Percentiles rank a stretch among this genome's conserved stretches.
phyloP scores from a whole-genome alignment of 2,113 vertebrate species.

The Chionodraco myersi region DNA sequence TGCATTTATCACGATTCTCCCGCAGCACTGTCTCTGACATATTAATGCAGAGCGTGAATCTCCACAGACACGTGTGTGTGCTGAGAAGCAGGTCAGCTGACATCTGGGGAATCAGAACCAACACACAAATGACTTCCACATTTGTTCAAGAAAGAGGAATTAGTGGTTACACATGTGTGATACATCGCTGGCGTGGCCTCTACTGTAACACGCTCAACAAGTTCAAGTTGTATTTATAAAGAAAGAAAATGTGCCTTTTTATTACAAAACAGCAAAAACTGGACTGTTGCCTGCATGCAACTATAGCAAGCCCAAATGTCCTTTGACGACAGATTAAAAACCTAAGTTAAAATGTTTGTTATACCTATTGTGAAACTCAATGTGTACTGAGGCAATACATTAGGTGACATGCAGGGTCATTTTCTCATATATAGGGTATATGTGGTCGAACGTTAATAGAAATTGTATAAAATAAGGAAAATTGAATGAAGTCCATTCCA shows the following conservation, averaged over 20 bases:
- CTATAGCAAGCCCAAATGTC: too few relatives aligned
- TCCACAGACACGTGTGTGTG: slow-evolving; percentile 55
- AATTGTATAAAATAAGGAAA: too few relatives aligned
- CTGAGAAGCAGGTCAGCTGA: slow-evolving; percentile 48
- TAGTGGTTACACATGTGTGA: not conserved
- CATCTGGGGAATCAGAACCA: too few relatives aligned
- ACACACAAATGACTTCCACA: not conserved
- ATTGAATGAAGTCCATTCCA: not conserved
- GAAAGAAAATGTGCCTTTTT: not conserved
- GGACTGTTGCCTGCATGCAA: too few relatives aligned
- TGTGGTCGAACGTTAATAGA: not conserved
- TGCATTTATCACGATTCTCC: slow-evolving; percentile 42
- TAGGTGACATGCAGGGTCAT: too few relatives aligned
- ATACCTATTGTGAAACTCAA: too few relatives aligned
- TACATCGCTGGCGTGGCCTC: not conserved
- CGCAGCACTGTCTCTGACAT: slow-evolving; percentile 33
- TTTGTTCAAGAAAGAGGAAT: not conserved
- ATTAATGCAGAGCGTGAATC: slow-evolving; percentile 51
- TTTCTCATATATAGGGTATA: not conserved
- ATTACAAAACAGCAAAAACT: too few relatives aligned
- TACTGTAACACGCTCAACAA: too few relatives aligned
- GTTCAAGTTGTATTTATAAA: not conserved
- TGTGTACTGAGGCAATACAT: too few relatives aligned
- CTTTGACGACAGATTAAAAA: too few relatives aligned
- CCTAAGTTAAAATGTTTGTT: too few relatives aligned